Evolutionary conservation across 2,888 invertebrate species (phyloP).

Genomic region (Amiota mariae): DNA sequence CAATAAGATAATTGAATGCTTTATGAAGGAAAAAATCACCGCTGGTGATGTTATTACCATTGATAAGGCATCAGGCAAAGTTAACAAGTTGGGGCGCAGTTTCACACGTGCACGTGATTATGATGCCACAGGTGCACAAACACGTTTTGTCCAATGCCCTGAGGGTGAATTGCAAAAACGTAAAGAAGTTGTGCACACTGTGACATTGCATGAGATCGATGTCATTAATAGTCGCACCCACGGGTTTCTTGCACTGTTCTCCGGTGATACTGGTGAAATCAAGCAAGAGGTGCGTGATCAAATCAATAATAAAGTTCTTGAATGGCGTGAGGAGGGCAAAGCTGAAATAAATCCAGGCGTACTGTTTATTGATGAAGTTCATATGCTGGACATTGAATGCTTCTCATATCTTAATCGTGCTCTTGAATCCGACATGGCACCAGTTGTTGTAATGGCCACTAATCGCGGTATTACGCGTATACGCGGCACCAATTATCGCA

Average conservation of each 20-base stretch:
- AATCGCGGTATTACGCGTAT: slow-evolving; percentile 96
- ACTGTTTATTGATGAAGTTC: slow-evolving; percentile 96
- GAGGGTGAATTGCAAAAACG: slow-evolving; percentile 99
- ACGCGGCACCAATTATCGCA: slow-evolving; percentile 92
- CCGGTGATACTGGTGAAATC: slow-evolving; percentile 99
- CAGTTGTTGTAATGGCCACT: slow-evolving; percentile 98
- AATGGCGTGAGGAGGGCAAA: slow-evolving; percentile 99
- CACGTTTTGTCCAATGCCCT: slow-evolving; percentile 97
- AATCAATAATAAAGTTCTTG: slow-evolving; percentile 96
- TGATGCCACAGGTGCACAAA: slow-evolving; percentile 93
- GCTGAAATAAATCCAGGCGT: slow-evolving; percentile 99
- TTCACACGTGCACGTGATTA: slow-evolving; percentile 97
- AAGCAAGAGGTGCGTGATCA: slow-evolving; percentile 98
- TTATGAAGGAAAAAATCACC: slow-evolving; percentile 96
- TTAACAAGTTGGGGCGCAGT: slow-evolving; percentile 91
- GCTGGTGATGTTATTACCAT: slow-evolving; percentile 98
- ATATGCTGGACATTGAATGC: slow-evolving; percentile 99
- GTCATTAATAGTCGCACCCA: slow-evolving; percentile 99
- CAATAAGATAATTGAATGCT: slow-evolving; percentile 96
- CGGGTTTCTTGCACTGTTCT: slow-evolving; percentile 97
- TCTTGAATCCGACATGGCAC: slow-evolving; percentile 96
- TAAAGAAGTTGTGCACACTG: slow-evolving; percentile 97
- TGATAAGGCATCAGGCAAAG: slow-evolving; percentile 97
- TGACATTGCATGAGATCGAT: slow-evolving; percentile 98
- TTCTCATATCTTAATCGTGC: slow-evolving; percentile 98